Percentiles rank a stretch among this genome's conserved stretches.
Evolutionary conservation across 2,113 vertebrate species (phyloP).

Genomic region (Mellivora capensis): DNA sequence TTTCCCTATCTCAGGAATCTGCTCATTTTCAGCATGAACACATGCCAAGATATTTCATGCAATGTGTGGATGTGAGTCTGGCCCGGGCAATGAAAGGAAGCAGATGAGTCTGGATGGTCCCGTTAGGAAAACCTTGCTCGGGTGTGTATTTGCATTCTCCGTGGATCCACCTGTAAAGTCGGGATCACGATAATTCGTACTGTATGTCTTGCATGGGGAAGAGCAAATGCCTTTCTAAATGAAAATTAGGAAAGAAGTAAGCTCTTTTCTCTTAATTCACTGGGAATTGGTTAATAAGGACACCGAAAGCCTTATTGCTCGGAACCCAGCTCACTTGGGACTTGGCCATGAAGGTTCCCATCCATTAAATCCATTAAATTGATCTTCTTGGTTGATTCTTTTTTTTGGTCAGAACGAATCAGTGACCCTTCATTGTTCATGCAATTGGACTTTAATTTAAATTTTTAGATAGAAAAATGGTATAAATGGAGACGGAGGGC

Average conservation of each 20-base stretch:
- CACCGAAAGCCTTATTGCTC: background rate
- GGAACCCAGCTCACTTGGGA: background rate
- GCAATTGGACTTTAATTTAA: background rate
- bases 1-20: background rate
- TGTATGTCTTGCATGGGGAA: background rate
- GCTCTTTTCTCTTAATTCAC: background rate
- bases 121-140: background rate
- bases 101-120: background rate
- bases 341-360: background rate
- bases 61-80: background rate
- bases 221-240: background rate
- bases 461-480: constrained; percentile 7
- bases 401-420: background rate
- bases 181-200: background rate
- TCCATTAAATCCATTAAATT: background rate
- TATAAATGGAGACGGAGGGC: background rate
- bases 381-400: background rate
- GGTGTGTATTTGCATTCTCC: background rate
- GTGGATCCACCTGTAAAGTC: background rate
- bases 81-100: background rate
- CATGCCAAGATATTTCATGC: background rate
- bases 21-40: background rate
- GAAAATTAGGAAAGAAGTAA: background rate
- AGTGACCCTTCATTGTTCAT: background rate
- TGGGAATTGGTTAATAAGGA: background rate